phyloP scores from a whole-genome alignment of 2,888 invertebrate genomes.

The Drosophila nigricruria region DNA sequence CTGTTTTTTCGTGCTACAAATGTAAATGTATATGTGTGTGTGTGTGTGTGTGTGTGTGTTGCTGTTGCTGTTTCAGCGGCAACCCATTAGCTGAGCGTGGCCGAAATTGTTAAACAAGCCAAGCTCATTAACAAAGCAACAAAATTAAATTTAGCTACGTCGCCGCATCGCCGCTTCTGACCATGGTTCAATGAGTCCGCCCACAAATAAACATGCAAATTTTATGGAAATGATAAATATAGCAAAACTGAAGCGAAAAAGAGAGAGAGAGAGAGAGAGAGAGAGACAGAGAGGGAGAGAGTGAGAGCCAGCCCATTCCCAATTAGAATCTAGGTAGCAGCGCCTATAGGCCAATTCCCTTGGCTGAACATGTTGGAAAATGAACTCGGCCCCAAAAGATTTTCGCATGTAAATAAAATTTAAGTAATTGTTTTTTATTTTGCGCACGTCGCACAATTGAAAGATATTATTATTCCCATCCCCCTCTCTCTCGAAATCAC shows the following conservation, averaged over 20 bases:
- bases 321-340: slow-evolving; percentile 9
- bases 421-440: slow-evolving; percentile 35
- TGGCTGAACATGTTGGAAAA: neutral
- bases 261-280: neutral
- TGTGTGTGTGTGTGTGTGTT: neutral
- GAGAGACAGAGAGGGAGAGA: neutral
- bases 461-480: slow-evolving; percentile 9
- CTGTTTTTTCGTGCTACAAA: slow-evolving; percentile 6
- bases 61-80: neutral
- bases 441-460: slow-evolving; percentile 14
- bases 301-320: neutral
- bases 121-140: slow-evolving; percentile 73
- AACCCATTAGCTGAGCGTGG: slow-evolving; percentile 35
- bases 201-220: slow-evolving; percentile 70
- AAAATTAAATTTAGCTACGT: slow-evolving; percentile 72
- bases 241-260: slow-evolving; percentile 29
- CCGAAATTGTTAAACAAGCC: slow-evolving; percentile 50
- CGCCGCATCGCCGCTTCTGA: slow-evolving; percentile 20
- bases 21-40: neutral
- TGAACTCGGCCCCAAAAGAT: slow-evolving; percentile 5
- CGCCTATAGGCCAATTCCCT: neutral
- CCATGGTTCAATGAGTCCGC: slow-evolving; percentile 42
- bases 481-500: too few relatives aligned
- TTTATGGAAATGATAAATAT: slow-evolving; percentile 66
- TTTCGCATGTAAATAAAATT: slow-evolving; percentile 28